Conservation (phyloP, 2,113 vertebrate species). For the Serinus canaria region DNA sequence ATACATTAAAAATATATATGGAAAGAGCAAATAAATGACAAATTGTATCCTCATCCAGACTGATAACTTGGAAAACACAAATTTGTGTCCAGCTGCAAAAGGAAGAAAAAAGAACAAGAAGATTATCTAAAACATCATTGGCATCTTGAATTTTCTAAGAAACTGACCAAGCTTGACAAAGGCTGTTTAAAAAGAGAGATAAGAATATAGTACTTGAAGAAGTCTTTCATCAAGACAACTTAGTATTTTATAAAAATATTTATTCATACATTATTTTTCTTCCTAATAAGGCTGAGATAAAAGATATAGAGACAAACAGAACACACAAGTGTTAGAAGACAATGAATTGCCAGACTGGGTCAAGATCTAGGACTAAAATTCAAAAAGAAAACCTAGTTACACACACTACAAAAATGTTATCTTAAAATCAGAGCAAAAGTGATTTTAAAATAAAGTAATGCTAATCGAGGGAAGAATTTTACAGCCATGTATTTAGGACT, state of each 20-base stretch:
- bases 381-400: not conserved
- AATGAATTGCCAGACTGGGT: not conserved
- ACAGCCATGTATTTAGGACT: not conserved
- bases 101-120: not conserved
- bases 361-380: not conserved
- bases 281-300: not conserved
- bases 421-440: not conserved
- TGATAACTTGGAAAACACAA: not conserved
- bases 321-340: not conserved
- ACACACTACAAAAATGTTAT: not conserved
- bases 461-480: not conserved
- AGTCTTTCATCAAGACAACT: not conserved
- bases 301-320: not conserved
- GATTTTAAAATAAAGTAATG: not conserved
- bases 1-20: accelerated
- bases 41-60: not conserved
- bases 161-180: not conserved
- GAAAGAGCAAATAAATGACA: not conserved
- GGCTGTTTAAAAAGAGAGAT: not conserved
- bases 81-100: not conserved
- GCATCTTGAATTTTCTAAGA: not conserved
- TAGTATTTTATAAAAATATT: not conserved
- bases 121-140: not conserved
- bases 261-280: not conserved
- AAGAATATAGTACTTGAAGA: not conserved